Base-by-base conservation (phyloP, 2,888 invertebrate species). In the Euphydryas editha region DNA sequence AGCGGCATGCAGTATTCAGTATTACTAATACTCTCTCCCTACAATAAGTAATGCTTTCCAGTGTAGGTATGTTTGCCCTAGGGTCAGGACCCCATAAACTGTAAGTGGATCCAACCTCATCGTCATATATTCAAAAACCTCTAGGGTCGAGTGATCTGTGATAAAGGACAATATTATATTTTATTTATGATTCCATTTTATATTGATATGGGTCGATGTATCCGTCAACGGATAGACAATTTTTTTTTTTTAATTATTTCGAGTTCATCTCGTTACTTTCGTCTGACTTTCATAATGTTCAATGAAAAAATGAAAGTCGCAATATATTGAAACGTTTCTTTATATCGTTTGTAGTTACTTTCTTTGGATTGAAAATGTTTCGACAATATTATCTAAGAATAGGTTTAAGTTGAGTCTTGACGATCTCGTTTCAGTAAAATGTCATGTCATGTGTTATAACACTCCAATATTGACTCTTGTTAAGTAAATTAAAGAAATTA, bases 131-230 rank as follows among this genome's bases (percentile, higher is more conserved):
- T 54, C 54, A 21, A 57, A 67, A 60, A 60, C 37, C 64, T 62
- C 62, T 72, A 61, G 54, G 15, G 37, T 46, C 56, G 54, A 58
- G 30, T 67, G 46, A 42, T 68, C 70, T 72, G 56, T 61, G 56
- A 39, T 54, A 36, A 56, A 59, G 57, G 61, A 62, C 59, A 64
- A 59, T 56, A 46, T 56, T 36, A 67, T 71, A 65, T 67, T 67
- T 67, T 71, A 71, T 71, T 70, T 65, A 72, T 61, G 60, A 44
- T n/a, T 69, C 62, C 66, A 61, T 62, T 68, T 71, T 62, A 60
- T 69, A 67, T 69, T 72, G 72, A 72, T 59, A 49, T 65, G 63
- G 69, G 71, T 71, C 62, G 30, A 24, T 30, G 17, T 54, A 36
- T 54, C 17, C 17, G 54, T 36, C 54, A 54, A 54, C 21, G 7